phyloP scores from a whole-genome alignment of 1,140 invertebrate genomes.

The Lordiphosa stackelbergi region DNA sequence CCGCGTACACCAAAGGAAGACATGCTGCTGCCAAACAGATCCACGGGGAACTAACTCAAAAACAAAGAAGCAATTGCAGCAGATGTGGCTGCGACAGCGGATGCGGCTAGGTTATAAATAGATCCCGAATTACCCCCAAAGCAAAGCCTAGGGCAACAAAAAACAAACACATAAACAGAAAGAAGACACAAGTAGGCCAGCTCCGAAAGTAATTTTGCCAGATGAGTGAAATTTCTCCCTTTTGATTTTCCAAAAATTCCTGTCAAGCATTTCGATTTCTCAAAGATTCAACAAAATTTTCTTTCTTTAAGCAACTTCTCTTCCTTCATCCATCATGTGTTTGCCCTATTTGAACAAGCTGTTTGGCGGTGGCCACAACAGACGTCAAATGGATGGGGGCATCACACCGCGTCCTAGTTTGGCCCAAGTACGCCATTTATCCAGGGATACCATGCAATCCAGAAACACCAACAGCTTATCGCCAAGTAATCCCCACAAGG shows the following conservation, averaged over 20 bases:
- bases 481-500: background rate
- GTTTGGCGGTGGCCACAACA: slow-evolving; percentile 8
- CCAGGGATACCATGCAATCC: background rate
- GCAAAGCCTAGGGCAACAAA: background rate
- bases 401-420: slow-evolving; percentile 1
- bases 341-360: slow-evolving; percentile 39
- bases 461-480: background rate
- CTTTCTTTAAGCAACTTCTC: background rate
- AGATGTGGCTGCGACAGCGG: too few relatives aligned
- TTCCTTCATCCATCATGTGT: slow-evolving; percentile 27
- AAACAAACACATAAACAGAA: too few relatives aligned
- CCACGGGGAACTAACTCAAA: background rate
- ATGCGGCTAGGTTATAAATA: slow-evolving; percentile 2
- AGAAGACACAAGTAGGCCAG: too few relatives aligned
- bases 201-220: too few relatives aligned
- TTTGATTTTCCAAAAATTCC: too few relatives aligned
- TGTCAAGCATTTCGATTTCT: too few relatives aligned
- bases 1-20: slow-evolving; percentile 64
- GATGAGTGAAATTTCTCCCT: too few relatives aligned
- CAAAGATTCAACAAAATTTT: too few relatives aligned
- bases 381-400: background rate
- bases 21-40: slow-evolving; percentile 24
- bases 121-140: slow-evolving; percentile 1
- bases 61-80: background rate
- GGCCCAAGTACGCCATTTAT: background rate